Conservation (phyloP, 2,113 vertebrate genomes). For the Henicopernis longicauda region DNA sequence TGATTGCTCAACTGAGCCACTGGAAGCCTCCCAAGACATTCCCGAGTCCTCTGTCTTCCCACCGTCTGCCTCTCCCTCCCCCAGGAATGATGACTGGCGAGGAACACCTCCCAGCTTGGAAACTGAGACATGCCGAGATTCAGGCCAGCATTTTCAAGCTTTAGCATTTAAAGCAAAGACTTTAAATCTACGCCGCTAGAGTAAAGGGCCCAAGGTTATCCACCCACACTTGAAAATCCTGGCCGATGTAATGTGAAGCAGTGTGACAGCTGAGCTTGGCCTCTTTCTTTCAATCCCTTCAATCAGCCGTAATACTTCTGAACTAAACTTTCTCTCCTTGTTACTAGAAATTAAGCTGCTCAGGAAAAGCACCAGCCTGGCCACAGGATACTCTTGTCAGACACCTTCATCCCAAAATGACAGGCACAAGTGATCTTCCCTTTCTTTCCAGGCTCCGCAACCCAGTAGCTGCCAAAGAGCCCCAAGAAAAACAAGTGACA, state of each 20-base stretch:
- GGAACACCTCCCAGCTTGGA: not conserved
- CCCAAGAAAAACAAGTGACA: not conserved
- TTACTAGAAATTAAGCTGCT: not conserved
- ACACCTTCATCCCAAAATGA: not conserved
- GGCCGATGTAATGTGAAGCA: accelerated
- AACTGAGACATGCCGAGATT: not conserved
- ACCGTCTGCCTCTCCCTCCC: slow-evolving; percentile 39
- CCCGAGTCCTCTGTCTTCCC: slow-evolving; percentile 26
- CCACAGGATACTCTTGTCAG: not conserved
- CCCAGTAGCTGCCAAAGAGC: not conserved
- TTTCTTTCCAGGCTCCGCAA: not conserved
- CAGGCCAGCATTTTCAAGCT: not conserved
- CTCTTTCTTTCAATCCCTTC: not conserved
- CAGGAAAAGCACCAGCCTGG: not conserved
- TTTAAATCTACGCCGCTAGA: not conserved
- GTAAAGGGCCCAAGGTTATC: slow-evolving; percentile 10
- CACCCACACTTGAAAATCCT: not conserved
- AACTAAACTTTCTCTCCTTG: not conserved
- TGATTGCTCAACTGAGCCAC: slow-evolving; percentile 5
- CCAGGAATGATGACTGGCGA: not conserved
- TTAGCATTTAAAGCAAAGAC: not conserved
- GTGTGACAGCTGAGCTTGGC: not conserved
- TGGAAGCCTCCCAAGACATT: slow-evolving; percentile 56
- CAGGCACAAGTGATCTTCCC: not conserved
- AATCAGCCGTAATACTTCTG: not conserved